Evolutionary conservation across 1,140 invertebrate species (phyloP).

Genomic region (Neodiprion pinetum): DNA sequence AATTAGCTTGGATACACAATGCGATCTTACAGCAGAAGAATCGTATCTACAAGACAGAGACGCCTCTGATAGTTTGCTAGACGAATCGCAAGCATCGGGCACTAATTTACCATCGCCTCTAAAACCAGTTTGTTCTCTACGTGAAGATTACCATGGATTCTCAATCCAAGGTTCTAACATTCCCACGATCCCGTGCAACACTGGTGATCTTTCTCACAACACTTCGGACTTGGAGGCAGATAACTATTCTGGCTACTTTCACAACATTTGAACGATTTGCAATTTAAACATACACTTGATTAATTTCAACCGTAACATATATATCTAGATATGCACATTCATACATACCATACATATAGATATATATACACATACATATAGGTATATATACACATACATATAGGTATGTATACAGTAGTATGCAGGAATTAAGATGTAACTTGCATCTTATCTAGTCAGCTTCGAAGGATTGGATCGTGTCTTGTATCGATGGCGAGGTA

Average conservation of each 20-base stretch:
- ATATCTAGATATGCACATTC: not conserved
- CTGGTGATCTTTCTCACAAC: slow-evolving; percentile 64
- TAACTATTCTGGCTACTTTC: slow-evolving; percentile 42
- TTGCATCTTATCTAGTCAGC: not conserved
- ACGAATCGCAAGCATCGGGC: slow-evolving; percentile 63
- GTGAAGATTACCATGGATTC: slow-evolving; percentile 71
- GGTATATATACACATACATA: not conserved
- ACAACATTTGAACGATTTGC: slow-evolving; percentile 36
- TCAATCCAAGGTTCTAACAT: slow-evolving; percentile 73
- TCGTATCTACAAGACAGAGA: slow-evolving; percentile 39
- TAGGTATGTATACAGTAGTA: not conserved
- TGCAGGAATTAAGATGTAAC: too few relatives aligned
- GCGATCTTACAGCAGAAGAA: slow-evolving; percentile 46
- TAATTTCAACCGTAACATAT: not conserved
- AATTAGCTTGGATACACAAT: slow-evolving; percentile 66
- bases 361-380: not conserved
- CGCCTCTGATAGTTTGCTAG: slow-evolving; percentile 51
- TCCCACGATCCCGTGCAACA: slow-evolving; percentile 76
- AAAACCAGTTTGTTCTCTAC: slow-evolving; percentile 59
- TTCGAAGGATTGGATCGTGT: not conserved
- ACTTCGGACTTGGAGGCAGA: slow-evolving; percentile 44
- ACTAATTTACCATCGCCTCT: slow-evolving; percentile 70
- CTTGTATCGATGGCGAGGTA: too few relatives aligned
- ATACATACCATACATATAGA: too few relatives aligned
- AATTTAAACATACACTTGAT: not conserved